Evolutionary conservation across 2,797 vertebrate species (phyloP).

Genomic region (Acrossocheilus wenchowensis): DNA sequence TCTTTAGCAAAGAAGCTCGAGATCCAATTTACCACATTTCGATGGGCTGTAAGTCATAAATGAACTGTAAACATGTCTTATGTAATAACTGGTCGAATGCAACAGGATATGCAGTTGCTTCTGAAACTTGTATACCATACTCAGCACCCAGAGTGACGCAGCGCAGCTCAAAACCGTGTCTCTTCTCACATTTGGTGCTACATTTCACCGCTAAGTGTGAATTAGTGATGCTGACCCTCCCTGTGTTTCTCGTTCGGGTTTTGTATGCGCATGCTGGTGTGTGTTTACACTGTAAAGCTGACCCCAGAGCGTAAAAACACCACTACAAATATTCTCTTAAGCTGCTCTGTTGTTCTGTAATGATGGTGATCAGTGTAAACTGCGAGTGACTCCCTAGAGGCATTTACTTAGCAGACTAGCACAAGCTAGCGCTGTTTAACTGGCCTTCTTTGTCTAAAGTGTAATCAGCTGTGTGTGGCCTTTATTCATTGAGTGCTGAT

Average conservation of each 20-base stretch:
- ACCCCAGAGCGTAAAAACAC: slow-evolving; percentile 6
- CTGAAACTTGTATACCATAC: slow-evolving; percentile 25
- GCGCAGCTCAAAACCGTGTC: background rate
- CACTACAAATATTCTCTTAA: slow-evolving; percentile 20
- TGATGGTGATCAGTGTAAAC: slow-evolving; percentile 22
- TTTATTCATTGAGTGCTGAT: slow-evolving; percentile 9
- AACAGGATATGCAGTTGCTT: slow-evolving; percentile 33
- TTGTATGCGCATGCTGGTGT: background rate
- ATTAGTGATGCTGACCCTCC: slow-evolving; percentile 12
- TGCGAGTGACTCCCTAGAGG: slow-evolving; percentile 5
- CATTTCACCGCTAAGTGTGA: slow-evolving; percentile 33
- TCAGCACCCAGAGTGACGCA: background rate
- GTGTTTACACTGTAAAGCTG: slow-evolving; percentile 38
- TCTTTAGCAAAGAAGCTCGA: too few relatives aligned
- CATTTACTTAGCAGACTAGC: slow-evolving; percentile 38
- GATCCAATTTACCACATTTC: too few relatives aligned
- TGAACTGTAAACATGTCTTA: background rate
- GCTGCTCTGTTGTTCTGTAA: slow-evolving; percentile 8
- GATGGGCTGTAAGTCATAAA: background rate
- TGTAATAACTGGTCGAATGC: background rate
- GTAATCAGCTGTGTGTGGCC: slow-evolving; percentile 38
- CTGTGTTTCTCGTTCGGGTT: background rate
- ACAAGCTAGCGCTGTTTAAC: slow-evolving; percentile 20
- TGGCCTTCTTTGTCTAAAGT: slow-evolving; percentile 33
- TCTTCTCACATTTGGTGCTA: slow-evolving; percentile 21